A percentile compares a stretch with the other conserved stretches of the same genome.
phyloP scores from a whole-genome alignment of 2,888 invertebrate genomes.

The Panorpa germanica region DNA sequence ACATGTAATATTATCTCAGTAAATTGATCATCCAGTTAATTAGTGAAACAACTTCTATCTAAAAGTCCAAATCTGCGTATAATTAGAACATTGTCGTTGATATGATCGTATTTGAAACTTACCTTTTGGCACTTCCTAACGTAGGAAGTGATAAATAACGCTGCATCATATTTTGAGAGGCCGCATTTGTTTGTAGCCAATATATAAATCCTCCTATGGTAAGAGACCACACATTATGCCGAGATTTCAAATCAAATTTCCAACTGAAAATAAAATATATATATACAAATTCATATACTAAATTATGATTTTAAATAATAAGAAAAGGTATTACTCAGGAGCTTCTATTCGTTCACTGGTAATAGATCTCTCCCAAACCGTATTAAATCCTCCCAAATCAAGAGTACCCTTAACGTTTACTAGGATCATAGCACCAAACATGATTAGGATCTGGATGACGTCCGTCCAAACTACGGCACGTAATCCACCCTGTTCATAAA shows the following conservation, averaged over 20 bases:
- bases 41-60: too few species aligned
- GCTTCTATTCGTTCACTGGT: conserved; percentile 38
- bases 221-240: conserved; percentile 58
- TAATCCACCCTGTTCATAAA: conserved; percentile 67
- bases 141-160: conserved; percentile 49
- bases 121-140: conserved; percentile 40
- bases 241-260: conserved; percentile 43
- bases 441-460: conserved; percentile 45
- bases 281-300: conserved; percentile 1
- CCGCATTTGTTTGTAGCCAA: conserved; percentile 52
- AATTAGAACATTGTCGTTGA: too few species aligned
- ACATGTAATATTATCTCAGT: too few species aligned
- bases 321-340: conserved; percentile 27
- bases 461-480: conserved; percentile 60
- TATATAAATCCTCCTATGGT: conserved; percentile 50
- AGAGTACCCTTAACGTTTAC: conserved; percentile 42
- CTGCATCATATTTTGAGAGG: conserved; percentile 67
- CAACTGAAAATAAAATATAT: conserved; percentile 25
- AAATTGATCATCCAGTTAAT: too few species aligned
- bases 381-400: conserved; percentile 39
- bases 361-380: conserved; percentile 35
- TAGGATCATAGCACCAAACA: conserved; percentile 46
- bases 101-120: conserved; percentile 10
- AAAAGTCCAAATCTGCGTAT: too few species aligned
- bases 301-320: not conserved